Conservation (phyloP, 2,113 vertebrate species). For the Dryoscopus gambensis region DNA sequence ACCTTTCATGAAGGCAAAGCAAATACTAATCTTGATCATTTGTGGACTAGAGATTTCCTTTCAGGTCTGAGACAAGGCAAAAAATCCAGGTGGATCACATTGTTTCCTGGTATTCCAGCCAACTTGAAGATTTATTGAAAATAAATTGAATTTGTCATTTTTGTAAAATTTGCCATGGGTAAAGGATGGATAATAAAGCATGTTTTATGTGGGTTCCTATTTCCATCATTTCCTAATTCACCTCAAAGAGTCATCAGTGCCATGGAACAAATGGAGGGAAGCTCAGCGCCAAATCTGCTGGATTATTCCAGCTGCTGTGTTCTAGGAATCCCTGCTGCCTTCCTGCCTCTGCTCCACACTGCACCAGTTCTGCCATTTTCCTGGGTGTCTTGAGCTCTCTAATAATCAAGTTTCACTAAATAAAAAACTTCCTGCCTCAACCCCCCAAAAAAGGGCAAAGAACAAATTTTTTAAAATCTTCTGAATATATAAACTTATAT, state of each 20-base stretch:
- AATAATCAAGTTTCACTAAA: not conserved
- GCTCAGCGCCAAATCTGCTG: not conserved
- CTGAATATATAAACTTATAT: not conserved
- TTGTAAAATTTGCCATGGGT: not conserved
- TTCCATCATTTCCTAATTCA: not conserved
- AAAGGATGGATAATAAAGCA: not conserved
- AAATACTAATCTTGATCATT: slow-evolving; percentile 45
- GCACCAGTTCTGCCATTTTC: not conserved
- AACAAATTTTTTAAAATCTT: not conserved
- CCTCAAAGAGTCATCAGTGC: not conserved
- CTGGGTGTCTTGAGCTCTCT: not conserved
- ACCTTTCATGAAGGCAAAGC: slow-evolving; percentile 67
- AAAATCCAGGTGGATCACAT: not conserved
- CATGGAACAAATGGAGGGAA: not conserved
- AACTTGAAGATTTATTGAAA: not conserved
- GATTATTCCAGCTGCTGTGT: not conserved
- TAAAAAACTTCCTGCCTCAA: not conserved
- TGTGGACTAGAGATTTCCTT: slow-evolving; percentile 8
- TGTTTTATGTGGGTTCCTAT: not conserved
- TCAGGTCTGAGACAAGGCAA: not conserved
- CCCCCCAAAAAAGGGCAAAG: not conserved
- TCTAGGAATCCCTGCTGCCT: not conserved
- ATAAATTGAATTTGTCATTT: not conserved
- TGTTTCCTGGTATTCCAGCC: not conserved
- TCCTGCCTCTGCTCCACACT: not conserved